phyloP scores from a whole-genome alignment of 2,113 vertebrate species.

The Scomber colias region DNA sequence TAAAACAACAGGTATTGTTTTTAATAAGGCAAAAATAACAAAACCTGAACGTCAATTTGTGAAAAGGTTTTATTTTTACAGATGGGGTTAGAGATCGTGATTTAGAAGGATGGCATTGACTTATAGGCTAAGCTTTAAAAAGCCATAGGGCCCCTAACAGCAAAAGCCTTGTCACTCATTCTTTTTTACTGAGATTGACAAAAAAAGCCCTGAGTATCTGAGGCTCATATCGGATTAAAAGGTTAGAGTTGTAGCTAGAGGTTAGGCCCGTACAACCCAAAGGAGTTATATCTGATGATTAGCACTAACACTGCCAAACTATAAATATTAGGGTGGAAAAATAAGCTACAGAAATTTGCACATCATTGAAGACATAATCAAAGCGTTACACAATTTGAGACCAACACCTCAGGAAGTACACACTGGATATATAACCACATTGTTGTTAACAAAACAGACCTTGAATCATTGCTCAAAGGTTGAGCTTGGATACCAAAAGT shows the following conservation, averaged over 20 bases:
- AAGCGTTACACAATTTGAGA: conserved; percentile 5
- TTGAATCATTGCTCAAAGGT: background rate
- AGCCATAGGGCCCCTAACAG: conserved; percentile 19
- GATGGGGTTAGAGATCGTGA: conserved; percentile 28
- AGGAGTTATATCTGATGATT: conserved; percentile 25
- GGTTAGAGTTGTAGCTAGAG: conserved; percentile 24
- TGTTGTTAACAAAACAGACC: too few relatives aligned
- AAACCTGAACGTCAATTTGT: conserved; percentile 21
- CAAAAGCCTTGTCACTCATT: conserved; percentile 28
- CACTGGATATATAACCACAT: background rate
- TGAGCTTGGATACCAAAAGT: background rate
- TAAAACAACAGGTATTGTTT: conserved; percentile 28
- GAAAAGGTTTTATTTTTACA: conserved; percentile 7
- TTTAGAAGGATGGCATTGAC: conserved; percentile 41
- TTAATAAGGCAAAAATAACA: conserved; percentile 17
- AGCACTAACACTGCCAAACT: background rate
- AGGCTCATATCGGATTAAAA: conserved; percentile 48
- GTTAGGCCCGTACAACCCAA: conserved; percentile 10
- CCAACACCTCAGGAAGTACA: conserved; percentile 5
- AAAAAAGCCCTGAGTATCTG: conserved; percentile 12
- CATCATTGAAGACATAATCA: background rate
- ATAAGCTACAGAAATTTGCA: conserved; percentile 8
- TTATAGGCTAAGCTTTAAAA: conserved; percentile 49
- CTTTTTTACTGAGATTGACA: conserved; percentile 32
- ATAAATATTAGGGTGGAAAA: conserved; percentile 11